Base-by-base conservation (phyloP, 1,140 invertebrate species). In the Anastrepha ludens region DNA sequence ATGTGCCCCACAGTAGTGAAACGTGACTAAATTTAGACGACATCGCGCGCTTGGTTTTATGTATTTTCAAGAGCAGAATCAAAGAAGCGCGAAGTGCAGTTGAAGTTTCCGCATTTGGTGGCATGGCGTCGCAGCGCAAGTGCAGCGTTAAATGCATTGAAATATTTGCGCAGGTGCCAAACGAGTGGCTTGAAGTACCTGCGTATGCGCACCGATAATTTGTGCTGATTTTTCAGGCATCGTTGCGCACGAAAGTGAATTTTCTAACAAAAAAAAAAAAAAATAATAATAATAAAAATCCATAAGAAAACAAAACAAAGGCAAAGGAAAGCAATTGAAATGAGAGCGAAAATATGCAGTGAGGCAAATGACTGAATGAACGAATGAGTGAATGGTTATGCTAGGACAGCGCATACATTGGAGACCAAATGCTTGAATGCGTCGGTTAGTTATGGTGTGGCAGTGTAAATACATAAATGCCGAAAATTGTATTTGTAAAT, bases 191-290 rank as follows among this genome's bases (percentile, higher is more conserved):
- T 81, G 17, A 17, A 2, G 13, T 86, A 85, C 47, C 81, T 85
- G 85, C 85, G 59, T 17, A n/a, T 41, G 55, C 39, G 59, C 85
- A 47, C 5, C 59, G 29, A 44, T 55, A 86, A 44, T 55, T 65
- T 55, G 86, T 64, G 47, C n/a, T 86, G n/a, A 86, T 86, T 86
- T 86, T 41, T 59, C 60, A 86, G 60, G 86, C 86, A 44, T 70
- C 86, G 44, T 17, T 87, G 86, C 41, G 86, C 62, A 70, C n/a
- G 86, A 64, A 87, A 87, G 60, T 44, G 20, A 78, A 17, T 41
- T n/a, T 20, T 20, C 70, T 20, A 50, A 7, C 20, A 41, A 78
- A 7, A 50, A 6, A 17, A 78, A 15, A 1, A 44, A 62, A n/a
- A n/a, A n/a, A n/a, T n/a, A n/a, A n/a, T n/a, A n/a, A n/a, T n/a